phyloP scores from a whole-genome alignment of 1,140 invertebrate genomes.

The Drosophila bipectinata region DNA sequence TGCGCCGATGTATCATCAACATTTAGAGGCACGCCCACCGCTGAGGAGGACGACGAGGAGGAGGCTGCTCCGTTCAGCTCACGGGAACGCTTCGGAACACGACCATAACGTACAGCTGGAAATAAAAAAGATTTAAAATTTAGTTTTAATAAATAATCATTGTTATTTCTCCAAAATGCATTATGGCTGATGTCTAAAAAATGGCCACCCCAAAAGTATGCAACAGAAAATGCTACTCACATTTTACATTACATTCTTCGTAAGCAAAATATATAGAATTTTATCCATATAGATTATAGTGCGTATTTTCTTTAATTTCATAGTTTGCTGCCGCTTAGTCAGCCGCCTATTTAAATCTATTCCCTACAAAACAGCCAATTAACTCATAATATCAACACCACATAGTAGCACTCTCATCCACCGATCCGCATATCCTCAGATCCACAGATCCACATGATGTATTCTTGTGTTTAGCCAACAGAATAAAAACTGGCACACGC shows the following conservation, averaged over 20 bases:
- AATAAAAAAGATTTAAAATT: slow-evolving; percentile 33
- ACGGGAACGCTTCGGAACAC: slow-evolving; percentile 96
- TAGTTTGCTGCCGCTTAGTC: slow-evolving; percentile 30
- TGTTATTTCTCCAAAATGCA: not conserved
- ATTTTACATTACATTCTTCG: slow-evolving; percentile 7
- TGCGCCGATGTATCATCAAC: slow-evolving; percentile 64
- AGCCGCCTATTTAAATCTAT: slow-evolving; percentile 44
- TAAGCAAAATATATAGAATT: not conserved
- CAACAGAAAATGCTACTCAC: not conserved
- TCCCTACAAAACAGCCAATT: slow-evolving; percentile 61
- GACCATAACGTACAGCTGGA: slow-evolving; percentile 96
- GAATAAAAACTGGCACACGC: slow-evolving; percentile 75
- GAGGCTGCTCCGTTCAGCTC: slow-evolving; percentile 87
- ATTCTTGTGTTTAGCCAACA: slow-evolving; percentile 45
- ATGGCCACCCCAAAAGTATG: slow-evolving; percentile 29
- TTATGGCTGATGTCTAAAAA: not conserved
- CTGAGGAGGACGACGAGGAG: slow-evolving; percentile 65
- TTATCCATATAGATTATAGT: slow-evolving; percentile 6
- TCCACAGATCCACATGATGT: slow-evolving; percentile 10
- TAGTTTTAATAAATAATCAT: too few species aligned
- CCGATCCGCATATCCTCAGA: not conserved
- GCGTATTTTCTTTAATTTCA: slow-evolving; percentile 17
- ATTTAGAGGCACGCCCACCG: slow-evolving; percentile 56
- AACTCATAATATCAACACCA: slow-evolving; percentile 35
- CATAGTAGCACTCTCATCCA: slow-evolving; percentile 27